A percentile compares a stretch with the other conserved stretches of the same genome.
phyloP scores from a whole-genome alignment of 2,113 vertebrate genomes.

The Megalops atlanticus region DNA sequence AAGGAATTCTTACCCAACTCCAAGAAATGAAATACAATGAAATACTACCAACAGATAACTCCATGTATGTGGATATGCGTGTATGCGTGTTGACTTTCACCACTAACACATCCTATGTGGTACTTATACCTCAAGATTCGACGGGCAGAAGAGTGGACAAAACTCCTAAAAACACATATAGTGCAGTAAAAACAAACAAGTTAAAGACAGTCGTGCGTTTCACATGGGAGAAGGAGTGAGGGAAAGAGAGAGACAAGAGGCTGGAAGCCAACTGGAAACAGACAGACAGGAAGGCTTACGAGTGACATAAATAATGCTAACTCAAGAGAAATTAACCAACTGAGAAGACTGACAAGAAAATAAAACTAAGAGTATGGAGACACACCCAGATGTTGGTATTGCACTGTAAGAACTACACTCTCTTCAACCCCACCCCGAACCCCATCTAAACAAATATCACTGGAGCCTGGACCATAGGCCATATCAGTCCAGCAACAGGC shows the following conservation, averaged over 20 bases:
- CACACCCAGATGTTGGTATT: slow-evolving; percentile 16
- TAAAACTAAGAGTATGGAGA: no score
- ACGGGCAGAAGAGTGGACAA: slow-evolving; percentile 64
- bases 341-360: no score
- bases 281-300: slow-evolving; percentile 30
- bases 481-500: neutral
- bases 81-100: neutral
- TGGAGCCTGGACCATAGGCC: neutral
- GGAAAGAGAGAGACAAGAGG: neutral
- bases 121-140: slow-evolving; percentile 68
- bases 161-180: slow-evolving; percentile 65
- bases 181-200: slow-evolving; percentile 53
- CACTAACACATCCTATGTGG: slow-evolving; percentile 32
- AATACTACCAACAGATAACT: neutral
- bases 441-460: neutral
- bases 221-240: slow-evolving; percentile 3
- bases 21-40: neutral
- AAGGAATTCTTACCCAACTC: no score
- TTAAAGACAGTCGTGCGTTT: slow-evolving; percentile 44
- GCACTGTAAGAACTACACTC: neutral
- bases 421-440: neutral
- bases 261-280: neutral
- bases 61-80: neutral
- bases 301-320: neutral
- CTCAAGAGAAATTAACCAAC: neutral